Conservation (phyloP, 2,113 vertebrate genomes). For the Pygoscelis adeliae region DNA sequence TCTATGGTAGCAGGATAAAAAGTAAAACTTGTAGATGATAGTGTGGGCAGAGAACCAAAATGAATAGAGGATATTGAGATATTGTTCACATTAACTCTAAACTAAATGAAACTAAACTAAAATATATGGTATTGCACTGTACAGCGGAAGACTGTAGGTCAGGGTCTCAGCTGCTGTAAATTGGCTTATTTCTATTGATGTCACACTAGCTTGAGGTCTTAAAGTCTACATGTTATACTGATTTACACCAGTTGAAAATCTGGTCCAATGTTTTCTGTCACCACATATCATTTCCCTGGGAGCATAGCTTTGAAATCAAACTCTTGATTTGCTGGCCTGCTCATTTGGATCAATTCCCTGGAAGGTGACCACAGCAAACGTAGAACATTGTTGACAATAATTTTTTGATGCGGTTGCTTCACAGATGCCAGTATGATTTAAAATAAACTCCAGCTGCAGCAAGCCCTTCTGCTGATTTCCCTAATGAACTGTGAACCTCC, state of each 20-base stretch:
- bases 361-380: slow-evolving; percentile 39
- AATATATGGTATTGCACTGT: background rate
- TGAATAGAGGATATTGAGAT: background rate
- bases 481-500: slow-evolving; percentile 72
- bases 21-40: background rate
- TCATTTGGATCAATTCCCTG: slow-evolving; percentile 21
- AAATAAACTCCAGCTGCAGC: slow-evolving; percentile 67
- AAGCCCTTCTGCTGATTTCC: slow-evolving; percentile 68
- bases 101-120: background rate
- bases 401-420: background rate
- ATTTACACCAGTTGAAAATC: background rate
- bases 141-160: background rate
- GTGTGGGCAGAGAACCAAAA: background rate
- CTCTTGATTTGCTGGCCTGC: background rate
- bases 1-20: background rate
- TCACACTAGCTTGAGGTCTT: background rate
- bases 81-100: background rate
- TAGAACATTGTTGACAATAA: slow-evolving; percentile 44
- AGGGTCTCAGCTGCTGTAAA: background rate
- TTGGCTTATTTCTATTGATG: background rate
- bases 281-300: background rate
- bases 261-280: background rate
- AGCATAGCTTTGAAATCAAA: background rate
- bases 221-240: background rate
- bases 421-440: slow-evolving; percentile 65